phyloP scores from a whole-genome alignment of 2,888 invertebrate species.

The Gastrophysa polygoni region DNA sequence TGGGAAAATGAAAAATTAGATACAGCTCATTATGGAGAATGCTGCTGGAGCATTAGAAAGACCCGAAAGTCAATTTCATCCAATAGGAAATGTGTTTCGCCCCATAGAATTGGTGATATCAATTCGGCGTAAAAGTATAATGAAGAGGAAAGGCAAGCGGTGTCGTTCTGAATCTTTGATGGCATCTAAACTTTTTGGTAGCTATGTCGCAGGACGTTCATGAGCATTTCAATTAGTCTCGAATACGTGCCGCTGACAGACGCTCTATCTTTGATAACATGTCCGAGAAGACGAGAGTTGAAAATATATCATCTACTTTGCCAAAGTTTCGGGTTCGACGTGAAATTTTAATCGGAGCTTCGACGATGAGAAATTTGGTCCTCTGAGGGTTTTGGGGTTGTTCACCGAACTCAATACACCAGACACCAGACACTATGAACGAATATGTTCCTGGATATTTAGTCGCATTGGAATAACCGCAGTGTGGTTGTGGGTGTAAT shows the following conservation, averaged over 20 bases:
- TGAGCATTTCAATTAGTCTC: conserved; percentile 8
- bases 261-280: conserved; percentile 14
- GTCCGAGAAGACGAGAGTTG: background rate
- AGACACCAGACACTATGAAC: too few species aligned
- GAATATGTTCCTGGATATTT: too few species aligned
- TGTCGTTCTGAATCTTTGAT: conserved; percentile 46
- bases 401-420: too few species aligned
- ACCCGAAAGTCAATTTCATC: too few species aligned
- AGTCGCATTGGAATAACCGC: too few species aligned
- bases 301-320: background rate
- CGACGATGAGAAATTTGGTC: background rate
- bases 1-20: too few species aligned
- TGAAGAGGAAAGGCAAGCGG: conserved; percentile 45
- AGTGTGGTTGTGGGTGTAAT: too few species aligned
- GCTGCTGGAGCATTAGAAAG: too few species aligned
- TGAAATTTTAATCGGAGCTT: background rate
- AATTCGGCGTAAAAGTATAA: conserved; percentile 42
- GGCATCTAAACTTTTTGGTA: conserved; percentile 41
- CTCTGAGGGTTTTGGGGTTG: too few species aligned
- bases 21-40: too few species aligned
- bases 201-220: conserved; percentile 19
- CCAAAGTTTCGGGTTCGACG: background rate
- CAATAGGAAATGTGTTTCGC: too few species aligned
- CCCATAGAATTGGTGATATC: too few species aligned
- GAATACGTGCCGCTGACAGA: conserved; percentile 13